phyloP scores from a whole-genome alignment of 1,140 invertebrate species.

The Proctacanthus coquilletti region DNA sequence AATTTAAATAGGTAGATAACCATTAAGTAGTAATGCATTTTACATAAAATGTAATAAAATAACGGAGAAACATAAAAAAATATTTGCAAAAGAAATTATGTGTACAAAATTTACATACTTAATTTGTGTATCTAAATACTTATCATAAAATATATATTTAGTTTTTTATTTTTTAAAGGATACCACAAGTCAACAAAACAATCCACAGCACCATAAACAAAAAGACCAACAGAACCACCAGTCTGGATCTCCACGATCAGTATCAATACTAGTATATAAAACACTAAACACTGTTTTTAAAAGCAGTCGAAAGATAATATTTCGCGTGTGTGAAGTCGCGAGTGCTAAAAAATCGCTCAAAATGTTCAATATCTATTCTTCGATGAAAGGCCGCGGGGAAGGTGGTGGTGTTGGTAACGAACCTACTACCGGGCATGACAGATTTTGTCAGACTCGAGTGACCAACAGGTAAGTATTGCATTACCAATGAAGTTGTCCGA shows the following conservation, averaged over 20 bases:
- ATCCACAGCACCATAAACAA: slow-evolving; percentile 6
- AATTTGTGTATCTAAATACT: too few relatives aligned
- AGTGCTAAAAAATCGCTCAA: slow-evolving; percentile 30
- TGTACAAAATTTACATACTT: too few relatives aligned
- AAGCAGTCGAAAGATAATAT: slow-evolving; percentile 29
- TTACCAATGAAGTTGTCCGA: background rate
- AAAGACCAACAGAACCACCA: slow-evolving; percentile 14
- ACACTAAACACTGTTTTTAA: slow-evolving; percentile 29
- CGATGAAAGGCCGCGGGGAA: slow-evolving; percentile 44
- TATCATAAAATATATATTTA: too few relatives aligned
- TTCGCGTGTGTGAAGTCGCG: slow-evolving; percentile 29
- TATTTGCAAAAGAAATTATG: too few relatives aligned
- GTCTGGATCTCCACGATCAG: slow-evolving; percentile 11
- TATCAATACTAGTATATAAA: slow-evolving; percentile 29
- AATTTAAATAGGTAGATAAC: too few relatives aligned
- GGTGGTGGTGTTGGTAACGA: slow-evolving; percentile 42
- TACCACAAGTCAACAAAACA: slow-evolving; percentile 6
- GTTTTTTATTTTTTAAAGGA: too few relatives aligned
- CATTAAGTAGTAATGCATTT: too few relatives aligned
- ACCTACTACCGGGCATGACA: slow-evolving; percentile 55
- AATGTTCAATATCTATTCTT: slow-evolving; percentile 66
- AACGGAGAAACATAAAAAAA: too few relatives aligned
- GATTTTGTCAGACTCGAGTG: slow-evolving; percentile 51
- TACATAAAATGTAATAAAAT: too few relatives aligned
- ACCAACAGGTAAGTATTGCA: slow-evolving; percentile 32